These are phyloP conservation scores for Denticeps clupeoides DNA, from an alignment of 2,797 vertebrate genomes.

Conservation along the genomic window DNA sequence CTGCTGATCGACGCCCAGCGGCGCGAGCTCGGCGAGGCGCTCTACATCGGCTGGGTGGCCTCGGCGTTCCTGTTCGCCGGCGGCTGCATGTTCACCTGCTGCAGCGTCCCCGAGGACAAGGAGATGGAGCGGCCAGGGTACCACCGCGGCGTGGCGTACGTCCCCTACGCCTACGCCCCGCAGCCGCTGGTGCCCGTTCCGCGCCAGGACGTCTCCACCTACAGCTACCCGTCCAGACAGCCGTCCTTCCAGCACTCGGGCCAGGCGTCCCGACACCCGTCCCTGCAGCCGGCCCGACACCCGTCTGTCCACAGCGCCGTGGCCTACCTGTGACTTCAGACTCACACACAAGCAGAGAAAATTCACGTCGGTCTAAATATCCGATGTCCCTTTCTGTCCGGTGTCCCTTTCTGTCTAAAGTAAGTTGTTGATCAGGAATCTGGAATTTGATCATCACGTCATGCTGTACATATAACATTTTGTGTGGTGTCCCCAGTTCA, in stretches of 20 bases:
- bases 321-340: slow-evolving; percentile 50
- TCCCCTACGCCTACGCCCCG: slow-evolving; percentile 45
- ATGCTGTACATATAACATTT: too few species aligned
- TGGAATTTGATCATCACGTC: too few species aligned
- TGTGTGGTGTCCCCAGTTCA: too few species aligned
- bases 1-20: slow-evolving; percentile 63
- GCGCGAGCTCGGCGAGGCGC: slow-evolving; percentile 80
- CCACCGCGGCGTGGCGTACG: slow-evolving; percentile 29
- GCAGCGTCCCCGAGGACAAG: slow-evolving; percentile 42
- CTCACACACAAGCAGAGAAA: neutral
- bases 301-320: slow-evolving; percentile 53
- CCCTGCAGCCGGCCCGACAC: slow-evolving; percentile 44
- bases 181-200: slow-evolving; percentile 45
- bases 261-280: slow-evolving; percentile 16
- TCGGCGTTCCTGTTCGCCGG: slow-evolving; percentile 57
- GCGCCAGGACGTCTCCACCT: slow-evolving; percentile 4
- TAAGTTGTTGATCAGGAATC: too few species aligned
- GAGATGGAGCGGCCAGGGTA: slow-evolving; percentile 35
- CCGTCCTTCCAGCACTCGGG: slow-evolving; percentile 35
- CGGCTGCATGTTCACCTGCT: slow-evolving; percentile 68
- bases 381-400: too few species aligned
- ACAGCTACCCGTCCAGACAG: slow-evolving; percentile 27
- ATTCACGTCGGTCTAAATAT: too few species aligned
- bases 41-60: slow-evolving; percentile 84
- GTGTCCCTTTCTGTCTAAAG: too few species aligned